Evolutionary conservation across 37 sponge, comb jelly and placozoan species (phyloP).

Genomic region (Bolinopsis microptera): DNA sequence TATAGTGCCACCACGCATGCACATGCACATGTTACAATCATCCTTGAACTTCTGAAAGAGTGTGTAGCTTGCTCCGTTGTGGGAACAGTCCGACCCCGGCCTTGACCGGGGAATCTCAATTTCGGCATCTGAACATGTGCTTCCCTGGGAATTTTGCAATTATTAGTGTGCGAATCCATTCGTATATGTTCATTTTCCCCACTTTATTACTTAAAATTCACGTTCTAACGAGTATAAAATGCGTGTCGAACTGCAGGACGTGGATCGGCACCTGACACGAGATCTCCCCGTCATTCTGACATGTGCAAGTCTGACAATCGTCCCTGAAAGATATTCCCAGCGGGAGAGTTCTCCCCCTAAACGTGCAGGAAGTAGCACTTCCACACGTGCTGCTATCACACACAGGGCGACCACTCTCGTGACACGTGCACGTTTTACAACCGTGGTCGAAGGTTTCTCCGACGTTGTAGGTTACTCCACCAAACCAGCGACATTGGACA

Average conservation of each 20-base stretch:
- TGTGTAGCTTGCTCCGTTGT: background rate
- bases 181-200: too few relatives aligned
- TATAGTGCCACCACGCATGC: background rate
- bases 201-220: too few relatives aligned
- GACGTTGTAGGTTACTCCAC: background rate
- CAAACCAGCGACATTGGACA: background rate
- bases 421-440: constrained; percentile 17
- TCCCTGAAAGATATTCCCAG: background rate
- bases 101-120: background rate
- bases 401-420: background rate
- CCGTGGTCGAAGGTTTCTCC: background rate
- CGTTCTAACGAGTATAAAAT: too few relatives aligned
- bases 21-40: constrained; percentile 35
- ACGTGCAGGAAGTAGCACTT: background rate
- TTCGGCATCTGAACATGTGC: background rate
- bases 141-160: too few relatives aligned
- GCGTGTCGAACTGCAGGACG: too few relatives aligned
- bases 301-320: background rate
- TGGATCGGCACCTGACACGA: background rate
- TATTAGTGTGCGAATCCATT: too few relatives aligned
- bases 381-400: background rate
- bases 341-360: background rate
- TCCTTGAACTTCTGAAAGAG: constrained; percentile 13
- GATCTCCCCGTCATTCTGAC: background rate
- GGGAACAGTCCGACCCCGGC: background rate